phyloP scores from a whole-genome alignment of 92 coral and sea anemone genomes.

The Montipora capitata region DNA sequence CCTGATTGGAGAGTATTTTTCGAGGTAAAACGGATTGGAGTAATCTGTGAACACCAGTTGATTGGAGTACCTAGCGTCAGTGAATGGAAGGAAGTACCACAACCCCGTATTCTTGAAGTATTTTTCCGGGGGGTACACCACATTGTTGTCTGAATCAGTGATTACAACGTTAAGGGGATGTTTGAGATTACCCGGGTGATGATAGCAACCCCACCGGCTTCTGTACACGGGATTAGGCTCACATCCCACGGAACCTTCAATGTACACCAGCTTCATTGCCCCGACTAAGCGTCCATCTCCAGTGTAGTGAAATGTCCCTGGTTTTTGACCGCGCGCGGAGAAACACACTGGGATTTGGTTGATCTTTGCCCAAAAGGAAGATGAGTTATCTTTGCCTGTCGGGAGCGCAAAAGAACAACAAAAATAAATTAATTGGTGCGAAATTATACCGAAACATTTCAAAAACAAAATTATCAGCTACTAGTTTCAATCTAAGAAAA shows the following conservation, averaged over 20 bases:
- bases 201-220: conserved; percentile 83
- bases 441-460: background rate
- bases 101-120: conserved; percentile 39
- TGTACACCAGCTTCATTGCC: conserved; percentile 74
- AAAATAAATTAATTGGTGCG: background rate
- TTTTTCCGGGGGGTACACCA: conserved; percentile 48
- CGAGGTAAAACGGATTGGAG: conserved; percentile 82
- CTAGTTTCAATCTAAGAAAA: too few relatives aligned
- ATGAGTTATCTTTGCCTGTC: conserved; percentile 18
- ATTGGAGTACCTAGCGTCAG: conserved; percentile 68
- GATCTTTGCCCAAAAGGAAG: conserved; percentile 64
- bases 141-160: conserved; percentile 54
- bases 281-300: conserved; percentile 64
- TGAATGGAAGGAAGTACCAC: conserved; percentile 84
- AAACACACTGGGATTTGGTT: conserved; percentile 72
- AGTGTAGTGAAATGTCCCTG: conserved; percentile 55
- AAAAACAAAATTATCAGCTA: too few relatives aligned
- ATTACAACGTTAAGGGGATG: conserved; percentile 61
- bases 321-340: conserved; percentile 56
- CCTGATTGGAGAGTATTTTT: conserved; percentile 28
- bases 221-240: conserved; percentile 15
- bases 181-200: conserved; percentile 11
- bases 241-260: conserved; percentile 69
- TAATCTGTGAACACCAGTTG: conserved; percentile 85
- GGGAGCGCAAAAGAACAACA: background rate